These are phyloP conservation scores for Xiphydria camelus DNA, from an alignment of 2,888 invertebrate genomes.

Conservation along the genomic window DNA sequence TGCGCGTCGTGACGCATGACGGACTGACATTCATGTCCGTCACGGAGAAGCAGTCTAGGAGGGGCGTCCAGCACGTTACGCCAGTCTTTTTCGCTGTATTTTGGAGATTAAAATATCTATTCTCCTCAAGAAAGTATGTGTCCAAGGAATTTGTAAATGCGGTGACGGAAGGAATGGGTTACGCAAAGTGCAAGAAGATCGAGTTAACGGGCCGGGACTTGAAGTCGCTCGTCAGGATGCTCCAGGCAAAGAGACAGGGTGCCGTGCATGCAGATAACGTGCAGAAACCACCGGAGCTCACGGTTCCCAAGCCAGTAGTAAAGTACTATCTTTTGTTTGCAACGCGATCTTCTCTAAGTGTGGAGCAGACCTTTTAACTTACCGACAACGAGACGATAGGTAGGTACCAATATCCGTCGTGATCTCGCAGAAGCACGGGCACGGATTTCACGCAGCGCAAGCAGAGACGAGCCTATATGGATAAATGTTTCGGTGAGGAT, in stretches of 20 bases:
- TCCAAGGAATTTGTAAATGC: constrained; percentile 22
- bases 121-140: constrained; percentile 33
- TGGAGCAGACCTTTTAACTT: too few species aligned
- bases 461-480: constrained; percentile 34
- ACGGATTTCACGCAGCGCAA: constrained; percentile 42
- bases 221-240: constrained; percentile 37
- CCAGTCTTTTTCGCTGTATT: constrained; percentile 39
- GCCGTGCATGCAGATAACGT: constrained; percentile 14
- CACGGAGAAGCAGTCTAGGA: constrained; percentile 18
- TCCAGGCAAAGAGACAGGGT: constrained; percentile 30
- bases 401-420: too few species aligned
- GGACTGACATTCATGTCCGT: constrained; percentile 36
- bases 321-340: too few species aligned
- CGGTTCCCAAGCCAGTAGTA: constrained; percentile 21
- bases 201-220: constrained; percentile 41
- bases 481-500: constrained; percentile 38
- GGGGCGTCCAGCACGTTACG: background rate
- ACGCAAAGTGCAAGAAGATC: constrained; percentile 24
- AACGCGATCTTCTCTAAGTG: too few species aligned
- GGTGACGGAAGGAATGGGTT: constrained; percentile 31
- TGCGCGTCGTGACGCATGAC: constrained; percentile 28
- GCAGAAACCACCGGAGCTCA: constrained; percentile 17
- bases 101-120: constrained; percentile 38
- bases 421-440: constrained; percentile 35
- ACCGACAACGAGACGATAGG: too few species aligned